Evolutionary conservation across 2,797 vertebrate genomes (phyloP).

Genomic region (Rhabdophis nuchalis): DNA sequence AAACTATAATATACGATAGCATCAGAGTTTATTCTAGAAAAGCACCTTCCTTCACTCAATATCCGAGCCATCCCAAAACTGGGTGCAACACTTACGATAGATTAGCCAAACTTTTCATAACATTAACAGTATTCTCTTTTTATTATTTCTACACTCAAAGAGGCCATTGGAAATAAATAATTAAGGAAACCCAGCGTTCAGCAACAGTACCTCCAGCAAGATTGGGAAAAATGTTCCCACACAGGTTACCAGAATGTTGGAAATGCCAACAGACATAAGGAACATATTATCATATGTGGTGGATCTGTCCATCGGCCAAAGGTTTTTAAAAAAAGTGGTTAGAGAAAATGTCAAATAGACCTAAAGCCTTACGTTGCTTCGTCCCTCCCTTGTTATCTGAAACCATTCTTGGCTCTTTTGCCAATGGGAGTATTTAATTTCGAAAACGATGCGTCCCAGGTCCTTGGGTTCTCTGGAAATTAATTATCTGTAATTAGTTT

Average conservation of each 20-base stretch:
- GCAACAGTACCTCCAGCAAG: too few species aligned
- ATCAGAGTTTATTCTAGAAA: background rate
- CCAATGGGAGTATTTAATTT: background rate
- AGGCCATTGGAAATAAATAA: background rate
- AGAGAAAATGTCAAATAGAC: too few species aligned
- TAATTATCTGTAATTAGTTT: background rate
- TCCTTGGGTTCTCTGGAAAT: background rate
- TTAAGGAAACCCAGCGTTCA: background rate
- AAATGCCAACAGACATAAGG: too few species aligned
- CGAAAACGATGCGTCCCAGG: background rate
- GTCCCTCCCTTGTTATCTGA: background rate
- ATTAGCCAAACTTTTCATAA: background rate
- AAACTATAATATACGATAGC: slow-evolving; percentile 8
- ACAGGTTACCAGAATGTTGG: too few species aligned
- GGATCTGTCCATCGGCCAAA: too few species aligned
- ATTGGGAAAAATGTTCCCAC: too few species aligned
- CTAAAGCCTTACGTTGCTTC: background rate
- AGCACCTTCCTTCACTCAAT: background rate
- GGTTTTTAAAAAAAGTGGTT: too few species aligned
- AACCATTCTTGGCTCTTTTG: background rate
- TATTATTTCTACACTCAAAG: background rate
- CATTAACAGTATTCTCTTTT: background rate
- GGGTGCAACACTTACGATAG: background rate
- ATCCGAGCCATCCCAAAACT: background rate
- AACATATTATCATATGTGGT: too few species aligned